Evolutionary conservation across 2,113 vertebrate genomes (phyloP), one percentile per base, ranked within the genome.

Genomic region (Bubo blakistoni): DNA sequence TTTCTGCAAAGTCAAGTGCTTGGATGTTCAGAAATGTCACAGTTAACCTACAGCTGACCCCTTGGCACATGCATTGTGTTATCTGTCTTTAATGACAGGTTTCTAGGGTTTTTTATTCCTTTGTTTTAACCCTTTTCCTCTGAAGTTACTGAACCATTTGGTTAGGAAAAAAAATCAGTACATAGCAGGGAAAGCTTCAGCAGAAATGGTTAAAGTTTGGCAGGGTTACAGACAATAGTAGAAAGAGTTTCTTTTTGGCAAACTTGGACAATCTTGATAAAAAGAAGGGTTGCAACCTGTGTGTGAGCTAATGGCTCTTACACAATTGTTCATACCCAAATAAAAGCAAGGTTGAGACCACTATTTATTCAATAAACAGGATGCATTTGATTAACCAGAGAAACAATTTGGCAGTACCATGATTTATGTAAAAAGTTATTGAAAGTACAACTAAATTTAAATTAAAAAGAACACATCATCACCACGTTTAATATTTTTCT

Each of bases 401-500:
- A 86, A 95, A 82, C 71, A 87, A 92, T 79, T 94, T 93, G 93
- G 92, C 94, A 85, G 81, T 52, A 15, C 46, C 0, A 0, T 92
- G 94, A 95, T 95, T 94, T 81, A 92, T 88, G 67, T 70, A 29
- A 46, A 62, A 95, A 85, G 66, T 85, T 92, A 91, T 66, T 86
- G 89, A 80, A 95, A 95, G 91, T 57, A 25, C 58, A 70, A 26
- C 66, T 34, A 7, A 40, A 92, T 95, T 96, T 91, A 66, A 96
- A 95, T 95, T 80, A 62, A 82, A 95, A 94, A 90, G 93, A 92
- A 32, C 92, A 92, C 88, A 81, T 97, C 97, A 94, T 85, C 96
- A 58, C 94, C 91, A 79, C 4, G 11, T 49, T 66, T 89, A 57
- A 90, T 95, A 88, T 97, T 95, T 95, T 96, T 95, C 91, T 96